Percentiles rank a stretch among this genome's conserved stretches.
phyloP scores from a whole-genome alignment of 2,888 invertebrate species.

The Lasioglossum figueresi region DNA sequence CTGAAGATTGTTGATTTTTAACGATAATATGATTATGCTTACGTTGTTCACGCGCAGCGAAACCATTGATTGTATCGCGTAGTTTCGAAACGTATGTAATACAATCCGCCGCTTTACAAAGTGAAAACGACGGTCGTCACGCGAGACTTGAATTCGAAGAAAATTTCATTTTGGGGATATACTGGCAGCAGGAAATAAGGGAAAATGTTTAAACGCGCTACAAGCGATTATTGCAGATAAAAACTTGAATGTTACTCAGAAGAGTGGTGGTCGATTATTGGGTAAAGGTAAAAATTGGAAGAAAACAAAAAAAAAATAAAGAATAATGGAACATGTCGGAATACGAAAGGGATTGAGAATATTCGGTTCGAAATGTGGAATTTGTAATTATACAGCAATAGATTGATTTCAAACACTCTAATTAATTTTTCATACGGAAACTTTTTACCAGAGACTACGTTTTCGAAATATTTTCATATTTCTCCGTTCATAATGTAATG shows the following conservation, averaged over 20 bases:
- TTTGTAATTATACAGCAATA: conserved; percentile 52
- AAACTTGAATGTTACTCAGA: conserved; percentile 36
- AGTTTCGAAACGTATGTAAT: conserved; percentile 66
- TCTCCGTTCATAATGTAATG: conserved; percentile 68
- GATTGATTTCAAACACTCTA: conserved; percentile 55
- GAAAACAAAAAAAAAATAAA: neutral
- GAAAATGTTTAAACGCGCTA: conserved; percentile 35
- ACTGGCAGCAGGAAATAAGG: conserved; percentile 35
- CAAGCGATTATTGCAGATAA: conserved; percentile 24
- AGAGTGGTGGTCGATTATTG: conserved; percentile 44
- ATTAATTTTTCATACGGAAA: conserved; percentile 58
- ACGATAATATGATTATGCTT: conserved; percentile 70
- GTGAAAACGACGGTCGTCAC: conserved; percentile 24
- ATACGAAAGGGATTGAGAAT: conserved; percentile 42
- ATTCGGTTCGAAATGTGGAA: conserved; percentile 41
- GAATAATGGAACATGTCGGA: conserved; percentile 32
- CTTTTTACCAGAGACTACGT: conserved; percentile 58
- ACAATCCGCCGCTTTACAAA: conserved; percentile 24
- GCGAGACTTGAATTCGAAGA: conserved; percentile 60
- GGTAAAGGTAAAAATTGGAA: conserved; percentile 36
- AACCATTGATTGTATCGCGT: conserved; percentile 60
- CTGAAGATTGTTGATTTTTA: conserved; percentile 70
- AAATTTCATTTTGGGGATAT: conserved; percentile 50
- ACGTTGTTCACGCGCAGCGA: conserved; percentile 65
- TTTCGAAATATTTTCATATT: conserved; percentile 60